These are phyloP conservation scores for Psilopsiagon aurifrons DNA, from an alignment of 2,113 vertebrate genomes.

Conservation along the genomic window DNA sequence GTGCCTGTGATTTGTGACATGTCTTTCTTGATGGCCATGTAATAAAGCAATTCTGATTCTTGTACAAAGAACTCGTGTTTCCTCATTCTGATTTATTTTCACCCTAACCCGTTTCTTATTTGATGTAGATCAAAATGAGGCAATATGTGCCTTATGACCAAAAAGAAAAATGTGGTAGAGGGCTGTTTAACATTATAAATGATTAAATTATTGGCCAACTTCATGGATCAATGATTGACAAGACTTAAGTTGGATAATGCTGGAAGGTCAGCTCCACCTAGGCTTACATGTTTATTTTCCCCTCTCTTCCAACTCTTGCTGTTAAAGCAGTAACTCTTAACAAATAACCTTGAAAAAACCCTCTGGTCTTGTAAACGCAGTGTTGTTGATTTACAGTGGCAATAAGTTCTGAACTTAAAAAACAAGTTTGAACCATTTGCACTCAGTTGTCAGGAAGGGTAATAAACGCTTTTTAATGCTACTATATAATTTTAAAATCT, in stretches of 20 bases:
- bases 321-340: background rate
- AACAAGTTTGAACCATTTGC: background rate
- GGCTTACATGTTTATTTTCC: background rate
- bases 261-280: background rate
- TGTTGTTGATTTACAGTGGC: background rate
- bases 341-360: background rate
- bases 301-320: background rate
- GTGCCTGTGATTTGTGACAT: background rate
- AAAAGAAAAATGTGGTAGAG: background rate
- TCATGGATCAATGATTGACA: background rate
- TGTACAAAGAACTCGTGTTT: background rate
- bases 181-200: background rate
- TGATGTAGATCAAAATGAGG: background rate
- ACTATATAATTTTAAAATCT: background rate
- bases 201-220: background rate
- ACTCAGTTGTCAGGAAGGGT: background rate
- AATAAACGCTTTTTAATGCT: background rate
- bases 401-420: background rate
- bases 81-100: background rate
- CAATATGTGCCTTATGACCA: background rate
- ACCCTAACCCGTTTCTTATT: background rate
- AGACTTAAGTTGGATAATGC: background rate
- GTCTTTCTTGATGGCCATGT: background rate
- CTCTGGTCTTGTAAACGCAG: background rate
- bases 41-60: background rate